Percentiles rank a stretch among this genome's conserved stretches.
These are phyloP conservation scores for Nerophis ophidion DNA, from an alignment of 2,113 vertebrate species.

Conservation along the genomic window DNA sequence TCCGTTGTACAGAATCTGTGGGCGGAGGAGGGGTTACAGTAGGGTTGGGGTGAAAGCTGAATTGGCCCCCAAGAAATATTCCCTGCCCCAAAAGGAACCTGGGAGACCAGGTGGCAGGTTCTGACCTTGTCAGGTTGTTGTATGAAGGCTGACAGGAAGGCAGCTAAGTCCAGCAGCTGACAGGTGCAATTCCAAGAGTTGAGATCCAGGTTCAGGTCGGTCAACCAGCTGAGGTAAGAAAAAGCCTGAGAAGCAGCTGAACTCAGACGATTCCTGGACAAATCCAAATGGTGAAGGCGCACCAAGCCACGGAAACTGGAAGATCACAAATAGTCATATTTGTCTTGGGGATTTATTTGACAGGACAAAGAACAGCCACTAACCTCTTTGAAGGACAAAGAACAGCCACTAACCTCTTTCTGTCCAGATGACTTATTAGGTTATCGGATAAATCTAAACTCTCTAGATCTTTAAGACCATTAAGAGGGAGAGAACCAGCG, in stretches of 20 bases:
- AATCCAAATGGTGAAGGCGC: slow-evolving; percentile 66
- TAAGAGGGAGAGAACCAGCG: slow-evolving; percentile 56
- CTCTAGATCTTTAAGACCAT: slow-evolving; percentile 62
- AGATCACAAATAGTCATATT: neutral
- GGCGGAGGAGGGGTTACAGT: neutral
- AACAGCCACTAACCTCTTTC: slow-evolving; percentile 43
- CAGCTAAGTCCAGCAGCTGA: slow-evolving; percentile 62
- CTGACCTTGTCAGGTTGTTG: slow-evolving; percentile 60
- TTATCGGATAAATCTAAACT: slow-evolving; percentile 77
- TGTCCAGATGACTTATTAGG: slow-evolving; percentile 65
- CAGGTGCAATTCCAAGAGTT: slow-evolving; percentile 79
- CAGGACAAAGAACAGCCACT: too few relatives aligned
- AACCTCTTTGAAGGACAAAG: neutral
- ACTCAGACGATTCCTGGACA: slow-evolving; percentile 73
- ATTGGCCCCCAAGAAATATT: neutral
- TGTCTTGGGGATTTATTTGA: neutral
- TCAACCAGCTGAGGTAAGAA: slow-evolving; percentile 67
- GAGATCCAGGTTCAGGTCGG: slow-evolving; percentile 68
- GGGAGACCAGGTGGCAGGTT: neutral
- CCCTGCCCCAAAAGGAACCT: too few relatives aligned
- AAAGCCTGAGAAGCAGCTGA: slow-evolving; percentile 64
- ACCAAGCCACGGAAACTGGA: slow-evolving; percentile 60
- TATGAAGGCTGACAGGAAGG: slow-evolving; percentile 68
- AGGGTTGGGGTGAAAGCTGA: neutral
- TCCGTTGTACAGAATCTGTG: slow-evolving; percentile 57